phyloP scores from a whole-genome alignment of 2,797 vertebrate genomes.

The Typhlichthys eigenmanni region DNA sequence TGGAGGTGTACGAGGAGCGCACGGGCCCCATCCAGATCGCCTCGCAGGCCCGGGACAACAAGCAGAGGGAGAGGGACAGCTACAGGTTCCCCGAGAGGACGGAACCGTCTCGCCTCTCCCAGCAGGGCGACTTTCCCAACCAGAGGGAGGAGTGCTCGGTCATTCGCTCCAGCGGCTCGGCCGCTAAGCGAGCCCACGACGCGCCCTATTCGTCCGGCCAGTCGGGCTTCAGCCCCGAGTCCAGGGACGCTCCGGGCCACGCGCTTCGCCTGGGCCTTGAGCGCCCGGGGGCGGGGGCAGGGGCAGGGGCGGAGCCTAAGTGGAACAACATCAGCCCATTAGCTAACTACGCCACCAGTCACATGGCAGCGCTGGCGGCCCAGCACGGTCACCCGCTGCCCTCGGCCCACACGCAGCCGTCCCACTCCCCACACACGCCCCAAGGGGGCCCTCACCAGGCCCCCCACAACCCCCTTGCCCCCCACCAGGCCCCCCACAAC shows the following conservation, averaged over 20 bases:
- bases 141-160: slow-evolving; percentile 90
- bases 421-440: slow-evolving; percentile 58
- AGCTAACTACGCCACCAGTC: slow-evolving; percentile 88
- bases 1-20: slow-evolving; percentile 92
- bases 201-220: slow-evolving; percentile 67
- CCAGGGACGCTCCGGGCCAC: slow-evolving; percentile 83
- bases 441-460: slow-evolving; percentile 29
- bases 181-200: slow-evolving; percentile 79
- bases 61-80: slow-evolving; percentile 66
- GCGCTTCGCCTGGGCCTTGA: slow-evolving; percentile 78
- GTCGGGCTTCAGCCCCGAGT: slow-evolving; percentile 81
- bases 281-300: slow-evolving; percentile 53
- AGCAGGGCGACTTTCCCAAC: slow-evolving; percentile 77
- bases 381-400: slow-evolving; percentile 84
- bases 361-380: slow-evolving; percentile 90
- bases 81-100: slow-evolving; percentile 75
- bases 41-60: slow-evolving; percentile 89
- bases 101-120: slow-evolving; percentile 72
- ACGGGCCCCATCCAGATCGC: slow-evolving; percentile 91
- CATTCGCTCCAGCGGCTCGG: slow-evolving; percentile 85
- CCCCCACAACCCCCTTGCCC: slow-evolving; percentile 49
- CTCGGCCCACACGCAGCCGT: slow-evolving; percentile 38
- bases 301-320: slow-evolving; percentile 79
- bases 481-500: slow-evolving; percentile 63
- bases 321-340: slow-evolving; percentile 90